A percentile compares a stretch with the other conserved stretches of the same genome.
Evolutionary conservation across 2,888 invertebrate genomes (phyloP).

Genomic region (Hoplodrina ambigua): DNA sequence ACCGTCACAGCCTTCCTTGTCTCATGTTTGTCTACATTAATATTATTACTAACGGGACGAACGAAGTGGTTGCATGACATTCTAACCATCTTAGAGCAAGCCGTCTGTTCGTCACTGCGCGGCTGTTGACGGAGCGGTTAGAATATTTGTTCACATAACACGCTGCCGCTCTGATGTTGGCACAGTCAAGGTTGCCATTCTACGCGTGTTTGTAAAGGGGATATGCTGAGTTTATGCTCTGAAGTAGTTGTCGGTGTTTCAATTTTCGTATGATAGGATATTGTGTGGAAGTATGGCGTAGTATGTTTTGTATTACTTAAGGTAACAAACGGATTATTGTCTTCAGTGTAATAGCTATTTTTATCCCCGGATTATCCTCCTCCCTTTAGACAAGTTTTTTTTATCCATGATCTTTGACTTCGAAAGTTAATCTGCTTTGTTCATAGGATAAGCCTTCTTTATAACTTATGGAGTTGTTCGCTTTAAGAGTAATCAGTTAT

Average conservation of each 20-base stretch:
- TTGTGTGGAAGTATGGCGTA: slow-evolving; percentile 16
- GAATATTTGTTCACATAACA: slow-evolving; percentile 59
- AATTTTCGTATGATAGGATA: slow-evolving; percentile 52
- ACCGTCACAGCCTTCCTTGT: slow-evolving; percentile 49
- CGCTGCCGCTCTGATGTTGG: slow-evolving; percentile 51
- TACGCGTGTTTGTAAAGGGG: slow-evolving; percentile 52
- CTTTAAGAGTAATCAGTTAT: slow-evolving; percentile 20
- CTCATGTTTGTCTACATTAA: slow-evolving; percentile 53
- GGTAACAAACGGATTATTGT: slow-evolving; percentile 5
- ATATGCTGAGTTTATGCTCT: slow-evolving; percentile 49
- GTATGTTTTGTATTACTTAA: slow-evolving; percentile 29
- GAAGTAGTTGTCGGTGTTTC: slow-evolving; percentile 44
- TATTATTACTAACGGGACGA: slow-evolving; percentile 43
- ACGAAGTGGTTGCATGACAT: slow-evolving; percentile 53
- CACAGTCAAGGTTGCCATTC: slow-evolving; percentile 48
- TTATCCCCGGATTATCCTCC: background rate
- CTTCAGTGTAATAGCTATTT: background rate
- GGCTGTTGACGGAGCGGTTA: slow-evolving; percentile 57
- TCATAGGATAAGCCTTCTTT: slow-evolving; percentile 2
- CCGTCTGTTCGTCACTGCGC: slow-evolving; percentile 40
- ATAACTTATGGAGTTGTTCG: slow-evolving; percentile 5
- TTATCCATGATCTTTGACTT: slow-evolving; percentile 18
- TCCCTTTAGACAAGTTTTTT: background rate
- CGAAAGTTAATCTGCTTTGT: slow-evolving; percentile 28
- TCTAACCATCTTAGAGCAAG: slow-evolving; percentile 47